Base-by-base conservation (phyloP, 2,797 vertebrate species). In the Rachycentron canadum region DNA sequence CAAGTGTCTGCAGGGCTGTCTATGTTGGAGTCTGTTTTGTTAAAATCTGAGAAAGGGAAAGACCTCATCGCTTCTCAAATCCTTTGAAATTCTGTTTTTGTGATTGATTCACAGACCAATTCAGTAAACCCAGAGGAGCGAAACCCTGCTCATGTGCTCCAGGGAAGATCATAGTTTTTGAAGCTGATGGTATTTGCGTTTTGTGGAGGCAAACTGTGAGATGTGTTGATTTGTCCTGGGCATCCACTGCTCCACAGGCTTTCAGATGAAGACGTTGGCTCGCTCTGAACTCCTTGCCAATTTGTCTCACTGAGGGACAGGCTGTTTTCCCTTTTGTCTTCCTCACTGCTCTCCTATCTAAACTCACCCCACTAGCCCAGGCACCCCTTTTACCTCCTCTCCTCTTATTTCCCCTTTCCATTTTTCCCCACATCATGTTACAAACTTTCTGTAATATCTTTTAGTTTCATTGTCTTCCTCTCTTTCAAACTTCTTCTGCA, bases 71-170 rank as follows among this genome's bases (percentile, higher is more conserved):
- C 79, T 90, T 90, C 76, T 84, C 57, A 43, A 87, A 90, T 25
- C 81, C 89, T 93, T 94, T 94, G 90, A 93, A 92, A 92, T 87
- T 62, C 70, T 85, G 79, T 88, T 91, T 91, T 89, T 85, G 76
- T 78, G 91, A 94, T 94, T 87, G 91, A 92, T 94, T 86, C 75
- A 50, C 84, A 79, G 85, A 88, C 89, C 86, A 79, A 83, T 88
- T 82, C 82, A 38, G 77, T 74, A 63, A 87, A 80, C 91, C 86
- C 92, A 79, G 58, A 88, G 88, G 89, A 91, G 83, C 59, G 34
- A 84, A 87, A 83, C 86, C 81, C 79, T 87, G 87, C 86, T 86
- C 81, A 71, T 72, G 60, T 79, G 92, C 93, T 91, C 88, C 85
- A 60, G 90, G 88, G 90, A 88, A 90, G 86, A 77, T 67, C 34